phyloP scores from a whole-genome alignment of 1,140 invertebrate species.

The Cotesia glomerata region DNA sequence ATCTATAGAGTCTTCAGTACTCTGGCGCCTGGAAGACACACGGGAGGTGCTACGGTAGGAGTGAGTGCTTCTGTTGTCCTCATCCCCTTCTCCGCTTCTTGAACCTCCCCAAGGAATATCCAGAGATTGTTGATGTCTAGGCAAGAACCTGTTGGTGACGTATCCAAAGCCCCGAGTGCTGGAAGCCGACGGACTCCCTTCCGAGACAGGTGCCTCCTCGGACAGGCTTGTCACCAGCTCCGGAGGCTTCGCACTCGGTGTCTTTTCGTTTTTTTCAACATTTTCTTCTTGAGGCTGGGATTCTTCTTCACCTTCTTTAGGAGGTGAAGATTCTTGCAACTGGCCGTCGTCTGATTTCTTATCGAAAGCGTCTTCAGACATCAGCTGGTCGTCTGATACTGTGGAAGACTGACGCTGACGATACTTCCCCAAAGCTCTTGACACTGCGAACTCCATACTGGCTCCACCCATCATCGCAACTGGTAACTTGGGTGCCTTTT shows the following conservation, averaged over 20 bases:
- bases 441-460: slow-evolving; percentile 84
- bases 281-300: slow-evolving; percentile 13
- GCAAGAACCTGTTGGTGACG: slow-evolving; percentile 64
- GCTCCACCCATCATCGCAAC: slow-evolving; percentile 67
- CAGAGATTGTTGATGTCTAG: slow-evolving; percentile 78
- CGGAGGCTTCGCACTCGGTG: slow-evolving; percentile 50
- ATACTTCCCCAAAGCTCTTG: slow-evolving; percentile 81
- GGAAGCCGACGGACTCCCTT: slow-evolving; percentile 71
- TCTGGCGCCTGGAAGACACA: slow-evolving; percentile 86
- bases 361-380: slow-evolving; percentile 63
- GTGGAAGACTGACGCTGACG: slow-evolving; percentile 76
- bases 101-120: slow-evolving; percentile 74
- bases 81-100: slow-evolving; percentile 73
- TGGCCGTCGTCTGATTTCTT: slow-evolving; percentile 49
- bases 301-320: slow-evolving; percentile 33
- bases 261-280: slow-evolving; percentile 51
- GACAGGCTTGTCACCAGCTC: slow-evolving; percentile 58
- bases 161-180: slow-evolving; percentile 62
- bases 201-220: slow-evolving; percentile 62
- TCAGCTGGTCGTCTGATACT: slow-evolving; percentile 69
- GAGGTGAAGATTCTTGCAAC: slow-evolving; percentile 46
- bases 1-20: slow-evolving; percentile 91
- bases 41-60: slow-evolving; percentile 84
- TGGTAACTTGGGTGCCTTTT: slow-evolving; percentile 65
- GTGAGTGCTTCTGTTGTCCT: slow-evolving; percentile 84